A percentile compares a stretch with the other conserved stretches of the same genome.
These are phyloP conservation scores for Acrocera orbiculus DNA, from an alignment of 2,888 invertebrate genomes.

Conservation along the genomic window DNA sequence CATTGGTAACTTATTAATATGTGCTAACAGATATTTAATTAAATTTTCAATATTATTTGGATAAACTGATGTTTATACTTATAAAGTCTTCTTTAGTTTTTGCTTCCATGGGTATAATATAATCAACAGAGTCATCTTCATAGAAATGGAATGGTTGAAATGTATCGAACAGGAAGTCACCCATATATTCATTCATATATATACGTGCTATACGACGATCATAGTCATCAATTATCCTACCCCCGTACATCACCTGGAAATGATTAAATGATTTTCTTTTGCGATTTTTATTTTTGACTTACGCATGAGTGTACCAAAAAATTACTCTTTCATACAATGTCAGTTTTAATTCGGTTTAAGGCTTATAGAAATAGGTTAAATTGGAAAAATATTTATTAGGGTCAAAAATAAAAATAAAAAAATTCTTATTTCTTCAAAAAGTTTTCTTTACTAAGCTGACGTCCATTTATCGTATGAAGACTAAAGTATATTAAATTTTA, in stretches of 20 bases:
- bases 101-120: conserved; percentile 50
- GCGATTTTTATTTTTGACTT: too few species aligned
- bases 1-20: conserved; percentile 64
- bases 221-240: conserved; percentile 79
- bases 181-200: conserved; percentile 90
- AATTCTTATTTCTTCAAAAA: too few species aligned
- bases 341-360: too few species aligned
- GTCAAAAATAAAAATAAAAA: too few species aligned
- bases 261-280: too few species aligned
- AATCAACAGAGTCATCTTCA: conserved; percentile 52
- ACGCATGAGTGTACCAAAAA: background rate
- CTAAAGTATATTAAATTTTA: too few species aligned
- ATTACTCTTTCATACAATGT: background rate
- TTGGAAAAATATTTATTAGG: too few species aligned
- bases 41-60: background rate
- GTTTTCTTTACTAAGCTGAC: too few species aligned
- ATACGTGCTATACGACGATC: conserved; percentile 71
- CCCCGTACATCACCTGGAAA: conserved; percentile 78
- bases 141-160: conserved; percentile 88
- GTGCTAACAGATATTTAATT: conserved; percentile 34
- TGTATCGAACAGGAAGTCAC: conserved; percentile 80
- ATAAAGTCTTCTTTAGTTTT: conserved; percentile 53
- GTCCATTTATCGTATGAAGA: too few species aligned
- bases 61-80: conserved; percentile 29
- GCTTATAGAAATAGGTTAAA: too few species aligned